phyloP scores from a whole-genome alignment of 1,140 invertebrate species.

The Drosophila arizonae region DNA sequence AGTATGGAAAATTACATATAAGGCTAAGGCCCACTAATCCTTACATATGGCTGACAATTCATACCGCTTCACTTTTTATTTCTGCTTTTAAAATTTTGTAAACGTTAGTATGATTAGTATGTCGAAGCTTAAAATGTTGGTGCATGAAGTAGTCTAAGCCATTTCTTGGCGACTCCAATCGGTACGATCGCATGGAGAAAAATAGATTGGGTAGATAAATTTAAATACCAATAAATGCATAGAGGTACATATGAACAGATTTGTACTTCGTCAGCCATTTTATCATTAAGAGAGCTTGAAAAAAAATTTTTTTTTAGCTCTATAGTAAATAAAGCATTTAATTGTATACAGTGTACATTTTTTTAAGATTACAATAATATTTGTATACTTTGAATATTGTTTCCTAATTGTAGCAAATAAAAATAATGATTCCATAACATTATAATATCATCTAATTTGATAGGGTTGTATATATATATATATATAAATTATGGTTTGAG shows the following conservation, averaged over 20 bases:
- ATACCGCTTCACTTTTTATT: neutral
- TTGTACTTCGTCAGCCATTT: no score
- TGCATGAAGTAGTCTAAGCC: no score
- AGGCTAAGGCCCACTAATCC: slow-evolving; percentile 83
- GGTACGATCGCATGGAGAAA: no score
- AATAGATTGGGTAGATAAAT: no score
- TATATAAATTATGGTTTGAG: no score
- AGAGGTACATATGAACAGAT: neutral
- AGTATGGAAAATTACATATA: slow-evolving; percentile 97
- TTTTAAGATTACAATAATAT: slow-evolving; percentile 11
- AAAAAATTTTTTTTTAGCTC: neutral
- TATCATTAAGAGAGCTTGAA: neutral
- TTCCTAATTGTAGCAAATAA: slow-evolving; percentile 3
- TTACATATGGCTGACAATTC: neutral
- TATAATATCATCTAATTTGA: neutral
- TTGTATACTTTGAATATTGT: neutral
- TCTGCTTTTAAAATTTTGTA: slow-evolving; percentile 23
- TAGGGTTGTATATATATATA: neutral
- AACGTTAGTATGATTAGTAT: neutral
- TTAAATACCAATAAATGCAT: no score
- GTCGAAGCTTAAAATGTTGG: neutral
- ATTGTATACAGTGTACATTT: slow-evolving; percentile 10
- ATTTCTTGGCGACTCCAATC: no score
- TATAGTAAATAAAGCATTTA: slow-evolving; percentile 12
- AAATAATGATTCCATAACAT: neutral